Percentiles rank a stretch among this genome's conserved stretches.
These are phyloP conservation scores for Gambelia wislizenii DNA, from an alignment of 2,797 vertebrate species.

Conservation along the genomic window DNA sequence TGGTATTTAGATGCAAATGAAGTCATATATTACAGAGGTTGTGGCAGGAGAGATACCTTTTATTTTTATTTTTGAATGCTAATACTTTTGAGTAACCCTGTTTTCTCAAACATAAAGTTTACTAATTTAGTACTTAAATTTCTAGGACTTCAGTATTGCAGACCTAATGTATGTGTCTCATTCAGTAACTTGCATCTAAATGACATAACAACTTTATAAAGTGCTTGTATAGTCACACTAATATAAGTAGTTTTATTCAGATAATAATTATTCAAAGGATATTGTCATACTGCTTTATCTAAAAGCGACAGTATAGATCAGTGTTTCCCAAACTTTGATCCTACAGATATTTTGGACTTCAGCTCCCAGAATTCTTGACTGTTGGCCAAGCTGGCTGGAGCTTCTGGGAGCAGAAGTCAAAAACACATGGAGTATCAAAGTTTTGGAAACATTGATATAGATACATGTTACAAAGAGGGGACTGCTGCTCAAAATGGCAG, in stretches of 20 bases:
- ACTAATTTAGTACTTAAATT: neutral
- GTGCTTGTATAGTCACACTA: neutral
- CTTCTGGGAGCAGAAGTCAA: no score
- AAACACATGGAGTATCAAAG: no score
- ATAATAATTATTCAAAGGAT: neutral
- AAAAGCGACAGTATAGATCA: neutral
- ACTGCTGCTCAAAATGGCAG: neutral
- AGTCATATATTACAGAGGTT: slow-evolving; percentile 45
- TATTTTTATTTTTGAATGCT: slow-evolving; percentile 54
- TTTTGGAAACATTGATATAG: no score
- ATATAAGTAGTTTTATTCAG: neutral
- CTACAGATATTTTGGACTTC: no score
- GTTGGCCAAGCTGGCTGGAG: no score
- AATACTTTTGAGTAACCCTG: slow-evolving; percentile 63
- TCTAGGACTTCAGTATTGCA: neutral
- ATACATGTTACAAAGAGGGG: neutral
- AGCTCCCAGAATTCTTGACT: no score
- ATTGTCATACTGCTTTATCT: neutral
- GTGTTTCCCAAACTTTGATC: no score
- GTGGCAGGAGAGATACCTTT: slow-evolving; percentile 27
- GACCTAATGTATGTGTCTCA: neutral
- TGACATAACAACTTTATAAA: neutral
- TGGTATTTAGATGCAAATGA: slow-evolving; percentile 52
- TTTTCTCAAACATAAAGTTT: neutral
- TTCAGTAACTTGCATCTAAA: neutral